phyloP scores from a whole-genome alignment of 53 echinoderm and acorn worm genomes.

The Temnopleurus reevesii region DNA sequence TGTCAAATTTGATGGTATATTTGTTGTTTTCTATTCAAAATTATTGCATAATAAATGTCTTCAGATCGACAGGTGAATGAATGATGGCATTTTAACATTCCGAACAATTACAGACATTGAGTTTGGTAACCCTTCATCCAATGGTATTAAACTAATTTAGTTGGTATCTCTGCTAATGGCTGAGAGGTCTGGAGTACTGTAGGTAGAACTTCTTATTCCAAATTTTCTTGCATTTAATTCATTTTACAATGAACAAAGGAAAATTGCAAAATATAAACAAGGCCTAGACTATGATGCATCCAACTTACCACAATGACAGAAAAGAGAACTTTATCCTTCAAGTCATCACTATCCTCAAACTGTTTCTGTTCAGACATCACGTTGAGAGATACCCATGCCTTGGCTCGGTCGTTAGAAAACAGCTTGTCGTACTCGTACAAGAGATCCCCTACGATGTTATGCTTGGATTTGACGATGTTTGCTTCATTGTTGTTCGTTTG shows the following conservation, averaged over 20 bases:
- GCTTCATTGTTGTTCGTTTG: background rate
- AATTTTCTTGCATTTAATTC: too few relatives aligned
- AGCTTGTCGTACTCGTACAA: constrained; percentile 89
- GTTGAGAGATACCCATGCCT: constrained; percentile 79
- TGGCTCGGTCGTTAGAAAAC: constrained; percentile 78
- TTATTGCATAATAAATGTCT: too few relatives aligned
- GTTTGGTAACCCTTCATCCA: too few relatives aligned
- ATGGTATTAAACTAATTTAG: too few relatives aligned
- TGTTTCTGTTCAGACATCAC: constrained; percentile 66
- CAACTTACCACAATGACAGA: constrained; percentile 90
- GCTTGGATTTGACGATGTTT: constrained; percentile 50
- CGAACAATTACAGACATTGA: too few relatives aligned
- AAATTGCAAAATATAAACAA: background rate
- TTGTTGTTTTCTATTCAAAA: too few relatives aligned
- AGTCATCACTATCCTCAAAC: constrained; percentile 76
- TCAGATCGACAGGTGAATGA: too few relatives aligned
- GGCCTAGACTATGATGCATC: background rate
- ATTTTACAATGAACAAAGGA: background rate
- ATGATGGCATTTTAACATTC: too few relatives aligned
- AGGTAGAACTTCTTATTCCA: too few relatives aligned
- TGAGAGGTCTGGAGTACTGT: too few relatives aligned
- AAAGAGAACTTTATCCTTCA: constrained; percentile 87
- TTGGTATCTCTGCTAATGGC: too few relatives aligned
- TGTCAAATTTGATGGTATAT: too few relatives aligned
- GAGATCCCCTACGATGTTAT: constrained; percentile 70